Evolutionary conservation across 2,888 invertebrate species (phyloP).

Genomic region (Zhuqinia jingwanae): DNA sequence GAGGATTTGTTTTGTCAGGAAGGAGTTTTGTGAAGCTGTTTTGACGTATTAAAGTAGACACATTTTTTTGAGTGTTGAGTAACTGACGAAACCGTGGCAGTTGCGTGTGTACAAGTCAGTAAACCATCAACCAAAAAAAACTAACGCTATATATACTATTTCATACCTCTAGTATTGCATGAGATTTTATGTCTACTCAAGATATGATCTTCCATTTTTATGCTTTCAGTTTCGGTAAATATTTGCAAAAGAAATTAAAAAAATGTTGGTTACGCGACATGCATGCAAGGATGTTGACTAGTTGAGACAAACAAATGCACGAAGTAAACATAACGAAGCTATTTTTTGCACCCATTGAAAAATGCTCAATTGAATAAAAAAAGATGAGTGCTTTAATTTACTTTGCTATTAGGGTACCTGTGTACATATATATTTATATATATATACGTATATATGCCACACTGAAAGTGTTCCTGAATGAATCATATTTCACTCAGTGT

Average conservation of each 20-base stretch:
- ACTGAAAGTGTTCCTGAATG: too few species aligned
- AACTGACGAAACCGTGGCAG: background rate
- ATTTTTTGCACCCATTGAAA: background rate
- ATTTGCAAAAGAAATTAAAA: background rate
- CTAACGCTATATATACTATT: background rate
- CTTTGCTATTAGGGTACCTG: background rate
- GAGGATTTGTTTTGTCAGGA: too few species aligned
- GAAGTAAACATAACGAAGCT: background rate
- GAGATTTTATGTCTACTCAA: background rate
- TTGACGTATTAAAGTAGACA: too few species aligned
- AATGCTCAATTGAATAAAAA: background rate
- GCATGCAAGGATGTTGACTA: background rate
- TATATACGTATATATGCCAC: too few species aligned
- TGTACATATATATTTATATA: too few species aligned
- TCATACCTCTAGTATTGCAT: background rate
- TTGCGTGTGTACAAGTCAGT: background rate
- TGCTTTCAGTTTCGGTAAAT: slow-evolving; percentile 11
- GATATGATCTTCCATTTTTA: slow-evolving; percentile 1
- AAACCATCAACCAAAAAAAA: background rate
- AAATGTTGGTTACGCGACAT: background rate
- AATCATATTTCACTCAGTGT: too few species aligned
- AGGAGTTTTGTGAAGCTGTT: too few species aligned
- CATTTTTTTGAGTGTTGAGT: background rate
- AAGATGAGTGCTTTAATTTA: background rate
- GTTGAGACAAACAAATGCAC: too few species aligned